Evolutionary conservation across 2,888 invertebrate genomes (phyloP).

Genomic region (Phragmatobia fuliginosa): DNA sequence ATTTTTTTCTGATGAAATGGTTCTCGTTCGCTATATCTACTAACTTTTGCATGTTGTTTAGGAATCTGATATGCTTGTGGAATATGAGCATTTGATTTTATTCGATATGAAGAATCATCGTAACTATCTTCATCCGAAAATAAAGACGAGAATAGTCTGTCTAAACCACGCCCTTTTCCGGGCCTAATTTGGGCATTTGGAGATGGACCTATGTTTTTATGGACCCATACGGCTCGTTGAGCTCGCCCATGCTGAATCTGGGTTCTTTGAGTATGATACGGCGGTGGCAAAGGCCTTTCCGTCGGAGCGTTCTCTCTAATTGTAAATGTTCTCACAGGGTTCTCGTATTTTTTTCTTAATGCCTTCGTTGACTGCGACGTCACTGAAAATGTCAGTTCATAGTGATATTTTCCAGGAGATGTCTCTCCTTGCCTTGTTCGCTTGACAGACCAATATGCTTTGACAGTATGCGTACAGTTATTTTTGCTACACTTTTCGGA

Average conservation of each 20-base stretch:
- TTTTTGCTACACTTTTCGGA: slow-evolving; percentile 72
- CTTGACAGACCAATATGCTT: slow-evolving; percentile 90
- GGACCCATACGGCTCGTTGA: slow-evolving; percentile 75
- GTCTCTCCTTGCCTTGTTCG: slow-evolving; percentile 88
- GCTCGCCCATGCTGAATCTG: slow-evolving; percentile 55
- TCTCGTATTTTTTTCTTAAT: slow-evolving; percentile 79
- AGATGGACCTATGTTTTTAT: slow-evolving; percentile 71
- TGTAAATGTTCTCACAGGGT: slow-evolving; percentile 88
- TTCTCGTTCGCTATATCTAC: slow-evolving; percentile 58
- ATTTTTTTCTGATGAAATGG: slow-evolving; percentile 67
- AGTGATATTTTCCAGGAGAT: slow-evolving; percentile 80
- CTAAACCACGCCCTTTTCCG: slow-evolving; percentile 55
- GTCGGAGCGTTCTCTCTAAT: slow-evolving; percentile 81
- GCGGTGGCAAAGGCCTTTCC: slow-evolving; percentile 52
- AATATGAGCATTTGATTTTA: slow-evolving; percentile 57
- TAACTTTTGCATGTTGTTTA: slow-evolving; percentile 66
- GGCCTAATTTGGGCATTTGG: slow-evolving; percentile 54
- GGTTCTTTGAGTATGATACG: slow-evolving; percentile 32
- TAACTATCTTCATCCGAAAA: slow-evolving; percentile 73
- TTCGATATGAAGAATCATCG: slow-evolving; percentile 57
- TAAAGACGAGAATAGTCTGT: slow-evolving; percentile 76
- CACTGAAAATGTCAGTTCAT: slow-evolving; percentile 90
- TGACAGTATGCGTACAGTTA: slow-evolving; percentile 82
- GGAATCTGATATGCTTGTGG: slow-evolving; percentile 48
- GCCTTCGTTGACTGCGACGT: slow-evolving; percentile 82